Evolutionary conservation across 2,888 invertebrate genomes (phyloP).

Genomic region (Brachyptera putata): DNA sequence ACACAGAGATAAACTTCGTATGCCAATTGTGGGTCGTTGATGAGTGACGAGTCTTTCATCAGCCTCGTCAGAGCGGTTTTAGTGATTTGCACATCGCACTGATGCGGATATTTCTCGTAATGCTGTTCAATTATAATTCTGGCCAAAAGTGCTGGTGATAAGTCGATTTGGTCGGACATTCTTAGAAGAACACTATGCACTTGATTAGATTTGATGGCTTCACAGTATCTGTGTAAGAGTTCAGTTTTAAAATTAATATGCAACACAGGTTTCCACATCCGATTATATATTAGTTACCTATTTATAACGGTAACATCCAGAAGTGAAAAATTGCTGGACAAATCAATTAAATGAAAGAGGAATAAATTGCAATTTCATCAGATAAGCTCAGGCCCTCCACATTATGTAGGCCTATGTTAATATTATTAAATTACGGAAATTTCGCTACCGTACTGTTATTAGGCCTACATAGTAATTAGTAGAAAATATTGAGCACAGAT

Average conservation of each 20-base stretch:
- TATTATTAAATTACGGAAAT: too few relatives aligned
- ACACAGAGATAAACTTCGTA: conserved; percentile 73
- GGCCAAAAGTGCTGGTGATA: conserved; percentile 57
- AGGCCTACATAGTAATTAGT: too few relatives aligned
- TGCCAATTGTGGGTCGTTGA: conserved; percentile 65
- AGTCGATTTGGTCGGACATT: conserved; percentile 51
- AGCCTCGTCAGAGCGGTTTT: conserved; percentile 47
- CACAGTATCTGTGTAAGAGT: background rate
- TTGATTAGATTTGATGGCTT: background rate
- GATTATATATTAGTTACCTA: too few relatives aligned
- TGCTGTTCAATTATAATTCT: conserved; percentile 55
- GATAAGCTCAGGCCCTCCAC: too few relatives aligned
- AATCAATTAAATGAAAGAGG: too few relatives aligned
- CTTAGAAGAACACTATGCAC: conserved; percentile 56
- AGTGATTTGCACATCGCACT: background rate
- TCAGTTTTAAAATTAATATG: background rate
- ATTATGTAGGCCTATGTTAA: too few relatives aligned
- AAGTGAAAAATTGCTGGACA: too few relatives aligned
- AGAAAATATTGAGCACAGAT: too few relatives aligned
- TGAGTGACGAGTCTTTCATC: conserved; percentile 67
- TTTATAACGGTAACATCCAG: too few relatives aligned
- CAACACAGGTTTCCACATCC: background rate
- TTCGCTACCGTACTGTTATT: too few relatives aligned
- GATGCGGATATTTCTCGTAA: conserved; percentile 38
- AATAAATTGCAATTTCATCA: too few relatives aligned